Percentiles rank a stretch among this genome's conserved stretches.
These are phyloP conservation scores for Forbesichthys agassizii DNA, from an alignment of 2,113 vertebrate species.

Conservation along the genomic window DNA sequence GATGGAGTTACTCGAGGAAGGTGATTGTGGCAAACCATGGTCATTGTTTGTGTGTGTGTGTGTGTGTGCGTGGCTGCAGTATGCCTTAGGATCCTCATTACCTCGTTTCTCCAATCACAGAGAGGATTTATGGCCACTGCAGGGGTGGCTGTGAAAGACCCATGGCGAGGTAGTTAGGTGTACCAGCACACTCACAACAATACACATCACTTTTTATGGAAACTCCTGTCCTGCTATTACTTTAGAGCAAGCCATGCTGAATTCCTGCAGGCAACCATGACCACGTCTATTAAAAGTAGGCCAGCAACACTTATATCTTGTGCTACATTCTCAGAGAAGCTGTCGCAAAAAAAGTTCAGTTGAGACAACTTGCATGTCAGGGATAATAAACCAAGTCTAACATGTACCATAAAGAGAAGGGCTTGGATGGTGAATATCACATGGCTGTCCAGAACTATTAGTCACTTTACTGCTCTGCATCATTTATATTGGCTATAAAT, in stretches of 20 bases:
- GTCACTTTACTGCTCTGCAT: slow-evolving; percentile 6
- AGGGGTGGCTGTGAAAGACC: slow-evolving; percentile 47
- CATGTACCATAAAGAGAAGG: slow-evolving; percentile 15
- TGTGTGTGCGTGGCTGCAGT: slow-evolving; percentile 7
- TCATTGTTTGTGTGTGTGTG: slow-evolving; percentile 38
- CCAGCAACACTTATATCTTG: slow-evolving; percentile 30
- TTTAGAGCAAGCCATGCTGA: slow-evolving; percentile 6
- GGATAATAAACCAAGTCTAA: slow-evolving; percentile 10
- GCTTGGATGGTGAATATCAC: slow-evolving; percentile 8
- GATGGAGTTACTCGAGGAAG: slow-evolving; percentile 62
- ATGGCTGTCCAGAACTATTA: slow-evolving; percentile 14
- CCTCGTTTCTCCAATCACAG: slow-evolving; percentile 61
- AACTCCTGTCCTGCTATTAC: slow-evolving; percentile 34
- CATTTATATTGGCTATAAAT: slow-evolving; percentile 24
- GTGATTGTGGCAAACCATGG: slow-evolving; percentile 58
- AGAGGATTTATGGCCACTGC: slow-evolving; percentile 55
- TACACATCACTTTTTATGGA: slow-evolving; percentile 58
- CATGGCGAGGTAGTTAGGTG: slow-evolving; percentile 54
- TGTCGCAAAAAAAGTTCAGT: slow-evolving; percentile 6
- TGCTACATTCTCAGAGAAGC: slow-evolving; percentile 29
- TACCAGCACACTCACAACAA: slow-evolving; percentile 36
- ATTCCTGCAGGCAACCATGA: slow-evolving; percentile 24
- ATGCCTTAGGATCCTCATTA: slow-evolving; percentile 55
- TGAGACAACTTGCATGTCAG: slow-evolving; percentile 10
- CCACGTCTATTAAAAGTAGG: slow-evolving; percentile 43